Conservation (phyloP, 2,888 invertebrate species). For the Lamellibrachia satsuma region DNA sequence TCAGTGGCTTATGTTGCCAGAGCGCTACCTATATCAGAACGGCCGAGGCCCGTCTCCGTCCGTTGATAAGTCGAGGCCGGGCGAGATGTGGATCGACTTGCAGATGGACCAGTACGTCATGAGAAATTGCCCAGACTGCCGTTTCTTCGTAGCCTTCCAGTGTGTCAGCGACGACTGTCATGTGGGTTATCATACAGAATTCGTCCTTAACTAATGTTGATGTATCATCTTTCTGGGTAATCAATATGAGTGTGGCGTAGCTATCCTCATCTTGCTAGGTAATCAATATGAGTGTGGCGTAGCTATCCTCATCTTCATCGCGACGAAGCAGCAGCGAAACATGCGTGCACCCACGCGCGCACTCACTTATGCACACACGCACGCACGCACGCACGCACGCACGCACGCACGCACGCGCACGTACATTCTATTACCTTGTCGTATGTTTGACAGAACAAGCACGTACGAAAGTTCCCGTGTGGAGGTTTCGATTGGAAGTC, state of each 20-base stretch:
- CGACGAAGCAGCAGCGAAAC: too few relatives aligned
- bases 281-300: too few relatives aligned
- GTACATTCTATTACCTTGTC: background rate
- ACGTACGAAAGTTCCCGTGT: background rate
- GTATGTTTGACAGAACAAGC: background rate
- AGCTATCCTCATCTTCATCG: too few relatives aligned
- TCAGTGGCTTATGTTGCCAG: background rate
- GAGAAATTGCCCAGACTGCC: background rate
- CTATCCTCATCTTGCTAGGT: too few relatives aligned
- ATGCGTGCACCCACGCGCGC: background rate
- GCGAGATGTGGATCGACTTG: background rate
- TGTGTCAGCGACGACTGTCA: background rate
- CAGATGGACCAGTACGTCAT: background rate
- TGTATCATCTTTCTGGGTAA: too few relatives aligned
- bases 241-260: too few relatives aligned
- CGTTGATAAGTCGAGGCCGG: background rate
- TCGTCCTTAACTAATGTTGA: too few relatives aligned
- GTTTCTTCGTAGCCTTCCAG: background rate
- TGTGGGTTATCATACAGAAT: background rate
- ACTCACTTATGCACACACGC: background rate
- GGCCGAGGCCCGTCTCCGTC: background rate
- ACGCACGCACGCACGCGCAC: background rate
- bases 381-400: background rate
- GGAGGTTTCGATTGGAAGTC: background rate
- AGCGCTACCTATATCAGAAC: background rate